Percentiles rank a stretch among this genome's conserved stretches.
phyloP scores from a whole-genome alignment of 1,140 invertebrate species.

The Drosophila subobscura region DNA sequence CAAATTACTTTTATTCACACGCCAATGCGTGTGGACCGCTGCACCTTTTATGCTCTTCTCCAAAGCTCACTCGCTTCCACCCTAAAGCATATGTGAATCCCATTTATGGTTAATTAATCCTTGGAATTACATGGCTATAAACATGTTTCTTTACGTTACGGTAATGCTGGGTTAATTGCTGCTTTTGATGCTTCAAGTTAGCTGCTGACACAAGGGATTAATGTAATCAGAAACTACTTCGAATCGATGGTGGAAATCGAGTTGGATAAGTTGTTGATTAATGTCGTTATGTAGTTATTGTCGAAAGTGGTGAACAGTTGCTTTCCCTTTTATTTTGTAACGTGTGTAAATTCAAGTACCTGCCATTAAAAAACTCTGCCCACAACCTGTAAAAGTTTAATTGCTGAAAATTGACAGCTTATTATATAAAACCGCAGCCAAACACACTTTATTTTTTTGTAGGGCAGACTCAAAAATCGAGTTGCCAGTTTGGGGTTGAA shows the following conservation, averaged over 20 bases:
- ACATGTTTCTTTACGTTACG: not conserved
- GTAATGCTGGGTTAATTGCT: constrained; percentile 12
- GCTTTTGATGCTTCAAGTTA: not conserved
- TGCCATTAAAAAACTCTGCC: not conserved
- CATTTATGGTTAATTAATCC: constrained; percentile 48
- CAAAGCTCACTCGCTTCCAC: not conserved
- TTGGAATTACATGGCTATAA: constrained; percentile 12
- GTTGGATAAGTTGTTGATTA: too few relatives aligned
- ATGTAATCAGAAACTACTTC: too few relatives aligned
- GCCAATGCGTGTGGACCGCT: constrained; percentile 45
- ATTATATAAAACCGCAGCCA: constrained; percentile 6
- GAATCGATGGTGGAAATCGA: too few relatives aligned
- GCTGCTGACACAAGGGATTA: constrained; percentile 9
- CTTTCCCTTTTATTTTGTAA: too few relatives aligned
- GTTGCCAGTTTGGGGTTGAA: too few relatives aligned
- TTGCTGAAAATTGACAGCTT: constrained; percentile 1
- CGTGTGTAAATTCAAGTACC: not conserved
- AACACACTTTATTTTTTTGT: too few relatives aligned
- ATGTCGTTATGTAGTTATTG: too few relatives aligned
- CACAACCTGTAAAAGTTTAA: not conserved
- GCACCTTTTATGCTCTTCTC: constrained; percentile 29
- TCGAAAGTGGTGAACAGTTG: too few relatives aligned
- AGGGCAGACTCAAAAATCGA: too few relatives aligned
- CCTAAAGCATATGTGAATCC: constrained; percentile 11
- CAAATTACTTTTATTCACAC: constrained; percentile 77